Base-by-base conservation (phyloP, 2,113 vertebrate genomes). In the Rhynchopsitta pachyrhyncha region DNA sequence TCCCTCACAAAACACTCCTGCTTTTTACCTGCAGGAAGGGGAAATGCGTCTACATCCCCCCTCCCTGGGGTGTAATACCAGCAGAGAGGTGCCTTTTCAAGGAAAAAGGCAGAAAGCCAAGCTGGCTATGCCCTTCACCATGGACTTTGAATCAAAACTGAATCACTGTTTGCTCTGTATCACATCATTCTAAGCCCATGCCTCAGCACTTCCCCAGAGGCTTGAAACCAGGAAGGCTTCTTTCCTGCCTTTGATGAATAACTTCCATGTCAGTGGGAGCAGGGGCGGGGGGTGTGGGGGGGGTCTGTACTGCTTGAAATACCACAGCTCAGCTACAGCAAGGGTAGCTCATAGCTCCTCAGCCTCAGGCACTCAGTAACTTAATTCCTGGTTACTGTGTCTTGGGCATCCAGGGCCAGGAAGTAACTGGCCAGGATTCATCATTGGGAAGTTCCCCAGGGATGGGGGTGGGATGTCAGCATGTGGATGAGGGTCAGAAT, bases 211-310 rank as follows among this genome's bases (percentile, higher is more conserved):
- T 92, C 47, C 76, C 28, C 52, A n/a, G 44, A 60, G 55, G 46
- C 39, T 49, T 80, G 76, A 89, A 78, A 71, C 16, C 66, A 60
- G 80, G 68, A 83, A 94, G 23, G 27, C 4, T 63, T 67, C 80
- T 93, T 78, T 92, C 92, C 70, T 87, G 69, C 11, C 52, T 60
- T 64, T 87, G 88, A 59, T 86, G 85, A 92, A 70, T 90, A 94
- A 92, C 13, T 49, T 42, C 0, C 2, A 31, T n/a, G 63, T 92
- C 71, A 78, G 28, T 52, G 37, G 29, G 59, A 85, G 46, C 35
- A 0, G 2, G 20, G 22, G 24, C 28, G 14, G 18, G 29, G n/a
- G n/a, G 46, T 46, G 44, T 9, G 18, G 10, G 41, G 11, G 16
- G 15, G 50, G 13, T 7, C 9, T 49, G 33, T 82, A 11, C 11